phyloP scores from a whole-genome alignment of 2,888 invertebrate genomes.

The Branchipolynoe longqiensis region DNA sequence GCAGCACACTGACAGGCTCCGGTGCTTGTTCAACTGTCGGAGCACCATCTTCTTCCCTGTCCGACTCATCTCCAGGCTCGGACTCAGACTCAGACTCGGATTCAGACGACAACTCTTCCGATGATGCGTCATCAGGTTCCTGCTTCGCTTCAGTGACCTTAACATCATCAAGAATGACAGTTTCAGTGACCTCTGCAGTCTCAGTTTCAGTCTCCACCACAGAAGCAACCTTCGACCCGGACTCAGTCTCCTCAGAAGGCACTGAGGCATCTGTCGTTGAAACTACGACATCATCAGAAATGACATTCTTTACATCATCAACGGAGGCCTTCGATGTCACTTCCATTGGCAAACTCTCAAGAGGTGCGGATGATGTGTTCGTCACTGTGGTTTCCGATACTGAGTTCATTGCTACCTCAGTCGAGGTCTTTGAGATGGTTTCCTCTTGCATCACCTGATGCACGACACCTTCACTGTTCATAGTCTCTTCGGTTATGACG shows the following conservation, averaged over 20 bases:
- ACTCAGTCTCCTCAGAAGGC: no score
- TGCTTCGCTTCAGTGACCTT: slow-evolving; percentile 51
- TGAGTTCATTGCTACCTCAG: neutral
- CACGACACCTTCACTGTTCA: neutral
- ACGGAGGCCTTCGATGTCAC: no score
- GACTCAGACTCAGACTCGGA: neutral
- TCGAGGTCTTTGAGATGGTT: neutral
- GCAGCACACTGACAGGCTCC: slow-evolving; percentile 44
- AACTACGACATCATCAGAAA: no score
- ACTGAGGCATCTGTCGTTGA: no score
- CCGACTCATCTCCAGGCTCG: neutral
- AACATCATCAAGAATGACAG: neutral
- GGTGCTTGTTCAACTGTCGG: slow-evolving; percentile 40
- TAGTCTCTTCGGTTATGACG: neutral
- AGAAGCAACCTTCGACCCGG: no score
- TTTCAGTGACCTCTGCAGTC: neutral
- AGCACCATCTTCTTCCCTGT: slow-evolving; percentile 30
- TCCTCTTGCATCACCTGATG: neutral
- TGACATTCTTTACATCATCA: no score
- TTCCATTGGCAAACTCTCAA: no score
- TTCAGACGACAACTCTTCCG: neutral
- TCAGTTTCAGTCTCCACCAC: no score
- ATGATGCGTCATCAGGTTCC: neutral
- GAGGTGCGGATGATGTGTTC: neutral
- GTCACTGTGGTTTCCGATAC: neutral